Evolutionary conservation across 2,888 invertebrate species (phyloP).

Genomic region (Megalurothrips usitatus): DNA sequence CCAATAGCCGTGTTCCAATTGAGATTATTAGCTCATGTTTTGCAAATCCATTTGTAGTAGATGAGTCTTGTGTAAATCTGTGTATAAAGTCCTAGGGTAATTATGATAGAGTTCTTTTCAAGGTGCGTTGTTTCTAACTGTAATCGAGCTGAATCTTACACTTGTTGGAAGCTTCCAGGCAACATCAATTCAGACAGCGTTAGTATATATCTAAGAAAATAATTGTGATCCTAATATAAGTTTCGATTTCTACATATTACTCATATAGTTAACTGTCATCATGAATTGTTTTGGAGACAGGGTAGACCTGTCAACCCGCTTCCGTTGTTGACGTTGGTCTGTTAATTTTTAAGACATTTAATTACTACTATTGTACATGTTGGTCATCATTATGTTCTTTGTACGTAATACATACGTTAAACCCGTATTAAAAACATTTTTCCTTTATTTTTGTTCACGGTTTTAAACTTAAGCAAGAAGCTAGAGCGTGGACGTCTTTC

Average conservation of each 20-base stretch:
- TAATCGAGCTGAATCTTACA: not conserved
- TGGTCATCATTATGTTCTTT: too few species aligned
- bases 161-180: not conserved
- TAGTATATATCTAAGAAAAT: not conserved
- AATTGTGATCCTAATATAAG: slow-evolving; percentile 22
- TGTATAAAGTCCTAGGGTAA: not conserved
- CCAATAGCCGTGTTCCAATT: not conserved
- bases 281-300: slow-evolving; percentile 17
- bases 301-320: slow-evolving; percentile 12
- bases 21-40: not conserved
- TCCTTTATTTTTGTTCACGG: not conserved
- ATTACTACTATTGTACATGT: not conserved
- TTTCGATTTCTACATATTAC: not conserved
- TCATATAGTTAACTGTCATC: slow-evolving; percentile 13
- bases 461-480: too few species aligned
- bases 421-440: not conserved
- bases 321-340: slow-evolving; percentile 20
- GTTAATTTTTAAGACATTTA: slow-evolving; percentile 9
- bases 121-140: not conserved
- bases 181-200: slow-evolving; percentile 7
- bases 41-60: not conserved
- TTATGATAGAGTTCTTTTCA: not conserved
- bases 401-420: too few species aligned
- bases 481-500: too few species aligned
- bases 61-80: not conserved